Evolutionary conservation across 2,113 vertebrate genomes (phyloP).

Genomic region (Petrocephalus microphthalmus): DNA sequence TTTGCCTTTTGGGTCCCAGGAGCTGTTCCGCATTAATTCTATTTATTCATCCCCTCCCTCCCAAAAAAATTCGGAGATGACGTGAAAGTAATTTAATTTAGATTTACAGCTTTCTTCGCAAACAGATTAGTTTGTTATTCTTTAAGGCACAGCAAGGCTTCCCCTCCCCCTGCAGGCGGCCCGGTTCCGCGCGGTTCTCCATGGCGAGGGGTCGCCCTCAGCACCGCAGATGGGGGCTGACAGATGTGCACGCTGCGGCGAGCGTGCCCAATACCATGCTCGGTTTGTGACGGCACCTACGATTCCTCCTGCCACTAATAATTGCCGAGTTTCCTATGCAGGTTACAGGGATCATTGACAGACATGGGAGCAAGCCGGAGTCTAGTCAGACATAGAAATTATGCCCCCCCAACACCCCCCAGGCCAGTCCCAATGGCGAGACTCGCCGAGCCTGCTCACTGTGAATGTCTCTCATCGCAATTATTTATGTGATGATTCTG

Average conservation of each 20-base stretch:
- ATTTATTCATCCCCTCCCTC: neutral
- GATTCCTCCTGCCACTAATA: neutral
- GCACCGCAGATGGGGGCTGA: neutral
- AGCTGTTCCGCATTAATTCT: neutral
- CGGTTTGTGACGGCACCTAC: neutral
- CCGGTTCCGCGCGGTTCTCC: neutral
- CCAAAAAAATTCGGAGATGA: neutral
- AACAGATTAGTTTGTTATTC: conserved; percentile 9
- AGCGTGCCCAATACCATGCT: neutral
- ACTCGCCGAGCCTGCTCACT: neutral
- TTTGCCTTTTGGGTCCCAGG: neutral
- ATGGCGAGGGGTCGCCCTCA: neutral
- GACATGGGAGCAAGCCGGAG: neutral
- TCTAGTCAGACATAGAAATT: neutral
- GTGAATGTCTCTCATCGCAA: neutral
- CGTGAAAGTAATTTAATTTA: neutral
- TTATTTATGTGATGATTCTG: neutral
- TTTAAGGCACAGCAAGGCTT: neutral
- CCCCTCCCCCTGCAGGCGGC: no score
- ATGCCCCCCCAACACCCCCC: neutral
- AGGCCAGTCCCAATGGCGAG: neutral
- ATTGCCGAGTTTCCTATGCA: neutral
- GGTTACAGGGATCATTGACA: neutral
- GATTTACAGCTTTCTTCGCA: neutral
- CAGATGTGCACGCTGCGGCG: neutral